Evolutionary conservation across 2,113 vertebrate species (phyloP), one percentile per base, ranked within the genome.

Genomic region (Dendropsophus ebraccatus): DNA sequence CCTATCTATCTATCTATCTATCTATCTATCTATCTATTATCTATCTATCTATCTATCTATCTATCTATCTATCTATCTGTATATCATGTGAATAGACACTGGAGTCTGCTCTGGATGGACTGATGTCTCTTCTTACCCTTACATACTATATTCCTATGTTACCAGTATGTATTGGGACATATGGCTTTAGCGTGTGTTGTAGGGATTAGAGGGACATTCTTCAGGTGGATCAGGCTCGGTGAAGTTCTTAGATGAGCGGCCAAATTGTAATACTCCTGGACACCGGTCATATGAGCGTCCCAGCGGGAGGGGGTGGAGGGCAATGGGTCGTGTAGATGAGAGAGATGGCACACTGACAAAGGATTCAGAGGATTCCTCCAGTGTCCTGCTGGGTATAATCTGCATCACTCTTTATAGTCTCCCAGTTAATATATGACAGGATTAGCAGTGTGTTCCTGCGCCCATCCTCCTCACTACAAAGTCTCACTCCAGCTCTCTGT

Each of bases 211-310:
- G 56, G 32, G 73, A 84, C 74, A 85, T 67, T 23, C 65, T 85
- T 47, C 60, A 69, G 74, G 74, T 78, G 60, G 45, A 69, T 21
- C 11, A n/a, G 30, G 45, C 14, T 7, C 10, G 28, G 6, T 23
- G 58, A 52, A 67, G 13, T 28, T 32, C 19, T 85, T 12, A 67
- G 83, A 85, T 21, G 74, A 11, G 2, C 5, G 1, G 74, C 83
- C 58, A 81, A 74, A 54, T 17, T 54, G 32, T 83, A n/a, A 74
- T 41, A 35, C 23, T 54, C 28, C 37, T 74, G 69, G 82, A 83
- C 35, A 19, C 7, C 60, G 11, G n/a, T 56, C 65, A 70, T 17
- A 58, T 73, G 45, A 30, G 56, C 41, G 56, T 65, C 56, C 4
- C 73, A 50, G 54, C 23, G 28, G 13, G 72, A 8, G 5, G 5